Percentiles rank a stretch among this genome's conserved stretches.
Conservation (phyloP, 1,140 invertebrate species). For the Drosophila ananassae region DNA sequence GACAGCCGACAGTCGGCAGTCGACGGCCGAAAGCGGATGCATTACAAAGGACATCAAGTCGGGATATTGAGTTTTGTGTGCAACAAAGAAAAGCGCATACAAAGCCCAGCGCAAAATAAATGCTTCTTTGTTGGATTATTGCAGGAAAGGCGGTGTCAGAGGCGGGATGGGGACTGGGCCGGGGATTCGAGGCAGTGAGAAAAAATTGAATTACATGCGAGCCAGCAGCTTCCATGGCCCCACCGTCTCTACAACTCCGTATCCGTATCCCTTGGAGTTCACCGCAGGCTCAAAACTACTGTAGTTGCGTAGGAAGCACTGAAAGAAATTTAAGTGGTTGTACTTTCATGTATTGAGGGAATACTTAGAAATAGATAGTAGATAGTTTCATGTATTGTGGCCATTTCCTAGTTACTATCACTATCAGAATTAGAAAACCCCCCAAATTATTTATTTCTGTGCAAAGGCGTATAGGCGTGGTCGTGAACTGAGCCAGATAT, state of each 20-base stretch:
- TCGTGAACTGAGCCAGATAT: slow-evolving; percentile 48
- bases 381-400: too few species aligned
- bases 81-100: slow-evolving; percentile 79
- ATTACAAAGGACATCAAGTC: slow-evolving; percentile 81
- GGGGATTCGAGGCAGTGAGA: slow-evolving; percentile 20
- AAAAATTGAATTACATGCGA: slow-evolving; percentile 81
- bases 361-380: too few species aligned
- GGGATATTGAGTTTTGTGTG: slow-evolving; percentile 79
- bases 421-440: not conserved
- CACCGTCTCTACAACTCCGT: not conserved
- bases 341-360: too few species aligned
- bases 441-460: not conserved
- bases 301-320: slow-evolving; percentile 60
- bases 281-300: slow-evolving; percentile 79
- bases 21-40: slow-evolving; percentile 65
- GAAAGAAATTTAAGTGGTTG: not conserved
- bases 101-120: slow-evolving; percentile 79
- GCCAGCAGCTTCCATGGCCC: slow-evolving; percentile 40
- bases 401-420: not conserved
- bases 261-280: slow-evolving; percentile 44
- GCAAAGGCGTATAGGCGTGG: slow-evolving; percentile 33
- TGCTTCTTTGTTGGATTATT: slow-evolving; percentile 75
- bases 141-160: not conserved
- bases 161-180: not conserved
- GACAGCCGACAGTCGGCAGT: slow-evolving; percentile 46